These are phyloP conservation scores for Eueides isabella DNA, from an alignment of 1,140 invertebrate species.

Conservation along the genomic window DNA sequence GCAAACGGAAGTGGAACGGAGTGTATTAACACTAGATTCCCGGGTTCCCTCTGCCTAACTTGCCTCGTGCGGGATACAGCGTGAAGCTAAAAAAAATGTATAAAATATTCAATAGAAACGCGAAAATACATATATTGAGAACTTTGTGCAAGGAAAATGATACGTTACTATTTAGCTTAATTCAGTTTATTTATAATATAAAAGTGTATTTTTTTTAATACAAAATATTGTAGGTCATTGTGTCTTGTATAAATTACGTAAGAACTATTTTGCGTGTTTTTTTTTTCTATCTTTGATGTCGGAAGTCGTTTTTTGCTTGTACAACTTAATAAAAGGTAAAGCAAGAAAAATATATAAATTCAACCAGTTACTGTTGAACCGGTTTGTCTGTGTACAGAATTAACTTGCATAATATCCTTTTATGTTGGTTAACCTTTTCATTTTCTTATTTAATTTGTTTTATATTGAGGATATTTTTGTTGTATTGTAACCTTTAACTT, in stretches of 20 bases:
- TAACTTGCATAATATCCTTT: slow-evolving; percentile 16
- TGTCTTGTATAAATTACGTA: not conserved
- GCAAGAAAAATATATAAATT: slow-evolving; percentile 10
- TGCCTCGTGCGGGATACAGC: too few species aligned
- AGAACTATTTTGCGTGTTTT: not conserved
- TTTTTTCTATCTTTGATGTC: not conserved
- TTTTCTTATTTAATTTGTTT: not conserved
- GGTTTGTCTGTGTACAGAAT: slow-evolving; percentile 9
- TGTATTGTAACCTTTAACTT: not conserved
- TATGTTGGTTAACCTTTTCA: slow-evolving; percentile 22
- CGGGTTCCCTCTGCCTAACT: too few species aligned
- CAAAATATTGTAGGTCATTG: not conserved
- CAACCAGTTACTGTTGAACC: slow-evolving; percentile 20
- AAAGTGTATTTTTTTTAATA: not conserved
- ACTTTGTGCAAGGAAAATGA: not conserved
- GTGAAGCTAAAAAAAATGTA: too few species aligned
- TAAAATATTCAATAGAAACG: not conserved
- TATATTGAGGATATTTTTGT: not conserved
- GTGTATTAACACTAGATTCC: too few species aligned
- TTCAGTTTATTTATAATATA: not conserved
- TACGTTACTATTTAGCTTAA: not conserved
- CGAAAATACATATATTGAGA: not conserved
- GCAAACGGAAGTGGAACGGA: too few species aligned
- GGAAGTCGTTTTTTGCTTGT: not conserved
- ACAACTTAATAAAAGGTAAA: slow-evolving; percentile 8